Evolutionary conservation across 2,888 invertebrate species (phyloP).

Genomic region (Erebia epiphron): DNA sequence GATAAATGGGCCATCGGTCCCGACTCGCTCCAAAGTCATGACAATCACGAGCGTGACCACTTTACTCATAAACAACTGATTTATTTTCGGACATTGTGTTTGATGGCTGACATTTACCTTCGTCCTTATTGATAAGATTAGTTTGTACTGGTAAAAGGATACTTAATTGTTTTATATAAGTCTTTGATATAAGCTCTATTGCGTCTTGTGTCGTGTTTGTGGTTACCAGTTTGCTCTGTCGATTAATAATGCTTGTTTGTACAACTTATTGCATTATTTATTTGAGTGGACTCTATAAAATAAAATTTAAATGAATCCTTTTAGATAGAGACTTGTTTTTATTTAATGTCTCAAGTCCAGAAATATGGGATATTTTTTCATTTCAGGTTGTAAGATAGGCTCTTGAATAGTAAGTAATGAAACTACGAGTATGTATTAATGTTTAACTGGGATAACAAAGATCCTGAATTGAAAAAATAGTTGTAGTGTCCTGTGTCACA

Average conservation of each 20-base stretch:
- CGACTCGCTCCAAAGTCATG: conserved; percentile 60
- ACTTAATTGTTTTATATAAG: conserved; percentile 29
- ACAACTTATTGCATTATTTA: neutral
- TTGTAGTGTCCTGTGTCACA: too few species aligned
- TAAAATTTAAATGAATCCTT: neutral
- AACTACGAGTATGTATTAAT: too few species aligned
- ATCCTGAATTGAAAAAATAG: too few species aligned
- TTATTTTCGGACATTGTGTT: conserved; percentile 69
- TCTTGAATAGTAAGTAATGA: too few species aligned
- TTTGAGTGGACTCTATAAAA: neutral
- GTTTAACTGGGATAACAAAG: too few species aligned
- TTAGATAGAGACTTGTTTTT: neutral
- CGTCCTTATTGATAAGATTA: conserved; percentile 32
- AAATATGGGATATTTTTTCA: too few species aligned
- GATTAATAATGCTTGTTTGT: conserved; percentile 7
- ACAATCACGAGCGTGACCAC: conserved; percentile 75
- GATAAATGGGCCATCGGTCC: conserved; percentile 60
- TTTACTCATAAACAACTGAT: conserved; percentile 71
- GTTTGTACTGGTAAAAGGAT: conserved; percentile 30
- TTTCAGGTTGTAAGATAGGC: too few species aligned
- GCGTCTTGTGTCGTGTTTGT: neutral
- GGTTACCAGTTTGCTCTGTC: neutral
- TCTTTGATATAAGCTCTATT: conserved; percentile 5
- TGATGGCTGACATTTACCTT: conserved; percentile 40
- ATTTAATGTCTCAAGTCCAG: too few species aligned